Percentiles rank a stretch among this genome's conserved stretches.
These are phyloP conservation scores for Enteromius paludinosus DNA, from an alignment of 2,797 vertebrate species.

Conservation along the genomic window DNA sequence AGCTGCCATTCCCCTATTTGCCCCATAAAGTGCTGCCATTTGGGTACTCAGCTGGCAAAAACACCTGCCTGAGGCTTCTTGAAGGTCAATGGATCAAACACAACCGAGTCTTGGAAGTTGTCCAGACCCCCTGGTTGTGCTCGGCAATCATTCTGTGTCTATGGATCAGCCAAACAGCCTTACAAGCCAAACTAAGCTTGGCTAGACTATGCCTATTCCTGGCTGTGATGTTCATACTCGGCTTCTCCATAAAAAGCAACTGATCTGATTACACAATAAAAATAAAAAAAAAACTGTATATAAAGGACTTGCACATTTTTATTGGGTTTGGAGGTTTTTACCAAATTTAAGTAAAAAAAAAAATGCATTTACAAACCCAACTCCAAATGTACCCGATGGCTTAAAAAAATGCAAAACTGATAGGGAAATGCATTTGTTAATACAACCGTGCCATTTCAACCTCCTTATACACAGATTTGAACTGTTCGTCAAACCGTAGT, in stretches of 20 bases:
- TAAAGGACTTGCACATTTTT: background rate
- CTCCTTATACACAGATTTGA: no score
- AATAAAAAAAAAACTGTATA: no score
- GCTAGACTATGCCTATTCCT: background rate
- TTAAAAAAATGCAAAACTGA: no score
- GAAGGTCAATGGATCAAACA: slow-evolving; percentile 57
- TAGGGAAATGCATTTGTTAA: no score
- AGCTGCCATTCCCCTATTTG: slow-evolving; percentile 24
- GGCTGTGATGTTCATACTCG: slow-evolving; percentile 17
- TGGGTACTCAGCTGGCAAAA: slow-evolving; percentile 40
- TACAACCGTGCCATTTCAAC: no score
- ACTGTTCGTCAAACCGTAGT: no score
- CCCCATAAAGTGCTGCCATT: slow-evolving; percentile 32
- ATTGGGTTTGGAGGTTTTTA: background rate
- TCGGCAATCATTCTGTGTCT: slow-evolving; percentile 47
- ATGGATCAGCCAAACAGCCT: slow-evolving; percentile 41
- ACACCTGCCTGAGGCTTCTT: slow-evolving; percentile 20
- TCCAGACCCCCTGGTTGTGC: slow-evolving; percentile 41
- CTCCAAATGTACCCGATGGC: no score
- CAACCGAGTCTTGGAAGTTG: slow-evolving; percentile 14
- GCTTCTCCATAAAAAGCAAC: slow-evolving; percentile 22
- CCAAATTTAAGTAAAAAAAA: background rate
- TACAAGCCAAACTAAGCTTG: background rate
- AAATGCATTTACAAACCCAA: no score
- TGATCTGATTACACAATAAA: slow-evolving; percentile 15